Evolutionary conservation across 2,888 invertebrate species (phyloP), one percentile per base, ranked within the genome.

Genomic region (Buathra laborator): DNA sequence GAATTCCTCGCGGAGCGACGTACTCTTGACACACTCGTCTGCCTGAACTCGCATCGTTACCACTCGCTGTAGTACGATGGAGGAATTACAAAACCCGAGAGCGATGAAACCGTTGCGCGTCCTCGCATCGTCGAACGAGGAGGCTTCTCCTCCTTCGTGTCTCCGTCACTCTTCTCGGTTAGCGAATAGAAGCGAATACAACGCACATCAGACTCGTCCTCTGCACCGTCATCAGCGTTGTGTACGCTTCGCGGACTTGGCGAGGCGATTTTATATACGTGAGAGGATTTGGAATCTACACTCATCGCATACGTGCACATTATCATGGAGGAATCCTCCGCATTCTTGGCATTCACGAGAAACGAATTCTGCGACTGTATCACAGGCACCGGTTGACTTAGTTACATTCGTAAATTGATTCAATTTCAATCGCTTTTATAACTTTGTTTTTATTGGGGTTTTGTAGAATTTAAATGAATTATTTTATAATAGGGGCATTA

Each of bases 1-100:
- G 74, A 59, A 75, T 75, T 62, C 62, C 74, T 62, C 64, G 48
- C 74, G 14, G 62, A 62, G 62, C 74, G 46, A 75, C 64, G 74
- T 64, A 75, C 62, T 64, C 62, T 75, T 75, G 74, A 75, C 74
- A 75, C 64, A 75, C 74, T 64, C 62, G 62, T 74, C 72, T 74
- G 72, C 72, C 72, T 16, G 59, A 32, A 62, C 74, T 16, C 74
- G 48, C 74, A 14, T 75, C 62, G 74, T 74, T 74, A 46, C 46
- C 59, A 46, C 29, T 32, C 32, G 32, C 10, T 24, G 24, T 59
- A 5, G 7, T 10, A 32, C 72, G 72, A 74, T 62, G 72, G 37
- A 48, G 74, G 74, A 75, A 75, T 75, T 75, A 75, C 74, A 75
- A 75, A 75, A 75, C 74, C 74, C 62, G 48, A 48, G 46, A 64